Conservation (phyloP, 2,888 invertebrate genomes). For the Sthenelais limicola region DNA sequence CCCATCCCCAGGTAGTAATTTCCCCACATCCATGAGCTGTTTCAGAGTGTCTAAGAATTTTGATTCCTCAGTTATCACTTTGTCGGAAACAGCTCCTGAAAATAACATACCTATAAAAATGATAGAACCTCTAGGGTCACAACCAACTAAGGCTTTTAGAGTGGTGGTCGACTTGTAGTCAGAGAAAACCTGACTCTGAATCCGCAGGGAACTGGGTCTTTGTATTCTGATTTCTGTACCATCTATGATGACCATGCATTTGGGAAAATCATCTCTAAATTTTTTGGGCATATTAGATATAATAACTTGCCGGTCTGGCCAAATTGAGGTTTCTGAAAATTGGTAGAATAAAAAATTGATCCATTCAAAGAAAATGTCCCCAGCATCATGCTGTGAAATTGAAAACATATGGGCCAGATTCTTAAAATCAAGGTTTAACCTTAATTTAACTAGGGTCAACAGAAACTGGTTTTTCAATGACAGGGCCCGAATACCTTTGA, state of each 20-base stretch:
- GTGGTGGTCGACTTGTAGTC: conserved; percentile 48
- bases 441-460: not conserved
- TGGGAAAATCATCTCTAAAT: conserved; percentile 33
- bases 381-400: not conserved
- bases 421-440: not conserved
- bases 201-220: conserved; percentile 36
- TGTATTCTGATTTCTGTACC: conserved; percentile 45
- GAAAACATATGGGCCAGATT: not conserved
- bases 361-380: not conserved
- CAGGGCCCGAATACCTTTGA: not conserved
- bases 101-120: conserved; percentile 45
- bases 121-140: conserved; percentile 45
- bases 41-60: not conserved
- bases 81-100: conserved; percentile 20
- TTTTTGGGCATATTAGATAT: conserved; percentile 26
- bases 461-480: not conserved
- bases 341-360: not conserved
- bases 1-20: not conserved
- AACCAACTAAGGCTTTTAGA: conserved; percentile 40
- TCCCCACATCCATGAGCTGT: not conserved
- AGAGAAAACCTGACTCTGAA: conserved; percentile 40
- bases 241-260: conserved; percentile 37
- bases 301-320: conserved; percentile 18
- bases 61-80: not conserved
- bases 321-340: not conserved